A percentile compares a stretch with the other conserved stretches of the same genome.
phyloP scores from a whole-genome alignment of 2,113 vertebrate genomes.

The Amia ocellicauda region DNA sequence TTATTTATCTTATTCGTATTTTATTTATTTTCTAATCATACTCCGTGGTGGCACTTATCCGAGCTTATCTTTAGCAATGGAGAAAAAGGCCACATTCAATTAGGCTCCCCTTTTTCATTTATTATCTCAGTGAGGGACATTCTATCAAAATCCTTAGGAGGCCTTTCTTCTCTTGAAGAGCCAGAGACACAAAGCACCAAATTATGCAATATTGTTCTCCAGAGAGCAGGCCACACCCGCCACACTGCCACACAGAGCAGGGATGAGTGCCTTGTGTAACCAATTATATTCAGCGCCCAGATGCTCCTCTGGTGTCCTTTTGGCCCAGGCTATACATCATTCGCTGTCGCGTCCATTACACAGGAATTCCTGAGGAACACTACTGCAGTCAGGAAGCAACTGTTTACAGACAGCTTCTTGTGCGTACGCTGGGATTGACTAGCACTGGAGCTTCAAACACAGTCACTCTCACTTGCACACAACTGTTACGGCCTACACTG shows the following conservation, averaged over 20 bases:
- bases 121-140: neutral
- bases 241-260: neutral
- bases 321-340: slow-evolving; percentile 54
- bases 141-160: too few species aligned
- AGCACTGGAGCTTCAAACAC: too few species aligned
- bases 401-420: slow-evolving; percentile 21
- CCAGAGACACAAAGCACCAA: neutral
- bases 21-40: too few species aligned
- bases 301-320: slow-evolving; percentile 21
- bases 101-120: neutral
- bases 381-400: slow-evolving; percentile 39
- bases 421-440: neutral
- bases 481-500: too few species aligned
- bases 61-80: too few species aligned
- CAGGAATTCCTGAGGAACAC: slow-evolving; percentile 65
- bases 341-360: slow-evolving; percentile 56
- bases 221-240: slow-evolving; percentile 1
- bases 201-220: slow-evolving; percentile 5
- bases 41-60: too few species aligned
- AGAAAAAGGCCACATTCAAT: neutral
- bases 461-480: too few species aligned
- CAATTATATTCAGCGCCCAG: neutral
- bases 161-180: neutral
- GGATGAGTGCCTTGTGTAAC: neutral
- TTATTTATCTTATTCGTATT: too few species aligned